phyloP scores from a whole-genome alignment of 2,888 invertebrate species.

The Thymelicus acteon region DNA sequence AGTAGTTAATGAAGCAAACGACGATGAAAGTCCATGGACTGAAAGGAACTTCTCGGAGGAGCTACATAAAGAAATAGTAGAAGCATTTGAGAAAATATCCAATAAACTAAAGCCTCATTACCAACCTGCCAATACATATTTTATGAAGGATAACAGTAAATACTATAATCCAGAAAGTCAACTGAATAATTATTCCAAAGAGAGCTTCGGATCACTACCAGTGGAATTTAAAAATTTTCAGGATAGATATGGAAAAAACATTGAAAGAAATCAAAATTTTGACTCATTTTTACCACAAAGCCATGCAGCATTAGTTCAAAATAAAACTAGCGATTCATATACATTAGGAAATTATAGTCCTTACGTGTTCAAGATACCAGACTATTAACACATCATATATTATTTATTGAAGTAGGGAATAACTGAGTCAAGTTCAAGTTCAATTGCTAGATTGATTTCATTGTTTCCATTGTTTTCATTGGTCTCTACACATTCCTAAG shows the following conservation, averaged over 20 bases:
- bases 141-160: slow-evolving; percentile 50
- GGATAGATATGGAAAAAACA: background rate
- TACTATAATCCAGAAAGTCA: slow-evolving; percentile 45
- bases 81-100: slow-evolving; percentile 26
- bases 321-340: background rate
- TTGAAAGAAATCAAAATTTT: background rate
- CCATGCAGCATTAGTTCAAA: background rate
- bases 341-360: slow-evolving; percentile 16
- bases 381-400: background rate
- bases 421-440: no score
- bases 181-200: slow-evolving; percentile 11
- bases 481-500: no score
- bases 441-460: no score
- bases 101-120: slow-evolving; percentile 32
- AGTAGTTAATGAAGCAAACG: background rate
- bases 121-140: slow-evolving; percentile 33
- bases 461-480: no score
- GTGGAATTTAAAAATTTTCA: background rate
- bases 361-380: background rate
- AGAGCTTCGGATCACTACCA: slow-evolving; percentile 1
- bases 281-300: slow-evolving; percentile 7
- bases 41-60: background rate
- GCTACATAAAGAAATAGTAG: slow-evolving; percentile 19
- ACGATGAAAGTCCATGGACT: background rate
- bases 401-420: no score